Evolutionary conservation across 2,113 vertebrate genomes (phyloP).

Genomic region (Stomatorhinus ivindoensis): DNA sequence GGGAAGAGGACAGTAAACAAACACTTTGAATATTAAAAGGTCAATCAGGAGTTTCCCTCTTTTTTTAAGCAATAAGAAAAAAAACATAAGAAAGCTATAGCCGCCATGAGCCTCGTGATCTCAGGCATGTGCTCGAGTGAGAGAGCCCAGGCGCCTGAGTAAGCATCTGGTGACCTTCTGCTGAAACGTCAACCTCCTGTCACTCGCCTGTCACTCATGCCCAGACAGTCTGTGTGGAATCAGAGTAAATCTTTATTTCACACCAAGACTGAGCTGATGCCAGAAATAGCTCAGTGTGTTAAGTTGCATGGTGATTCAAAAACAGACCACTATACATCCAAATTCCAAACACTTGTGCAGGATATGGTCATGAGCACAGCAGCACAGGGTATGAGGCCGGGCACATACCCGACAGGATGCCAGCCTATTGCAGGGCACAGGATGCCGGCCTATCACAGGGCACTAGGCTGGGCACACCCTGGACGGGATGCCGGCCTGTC

Average conservation of each 20-base stretch:
- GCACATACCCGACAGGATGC: too few relatives aligned
- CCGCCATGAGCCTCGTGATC: neutral
- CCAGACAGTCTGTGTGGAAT: neutral
- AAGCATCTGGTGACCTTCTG: neutral
- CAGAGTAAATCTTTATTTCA: neutral
- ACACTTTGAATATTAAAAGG: neutral
- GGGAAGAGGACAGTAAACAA: neutral
- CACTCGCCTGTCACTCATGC: neutral
- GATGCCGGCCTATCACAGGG: too few relatives aligned
- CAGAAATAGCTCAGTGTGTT: neutral
- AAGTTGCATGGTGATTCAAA: neutral
- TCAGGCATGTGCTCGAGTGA: neutral
- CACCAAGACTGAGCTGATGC: neutral
- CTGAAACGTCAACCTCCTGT: neutral
- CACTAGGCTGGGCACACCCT: neutral
- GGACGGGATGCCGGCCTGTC: neutral
- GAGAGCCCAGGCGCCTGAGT: neutral
- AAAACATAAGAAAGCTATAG: neutral
- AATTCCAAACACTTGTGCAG: neutral
- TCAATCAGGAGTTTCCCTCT: neutral
- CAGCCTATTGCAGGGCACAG: too few relatives aligned
- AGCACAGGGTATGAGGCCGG: too few relatives aligned
- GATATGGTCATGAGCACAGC: neutral
- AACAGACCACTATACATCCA: neutral
- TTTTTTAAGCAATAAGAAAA: neutral